These are phyloP conservation scores for Rhinoraja longicauda DNA, from an alignment of 2,797 vertebrate species.

Conservation along the genomic window DNA sequence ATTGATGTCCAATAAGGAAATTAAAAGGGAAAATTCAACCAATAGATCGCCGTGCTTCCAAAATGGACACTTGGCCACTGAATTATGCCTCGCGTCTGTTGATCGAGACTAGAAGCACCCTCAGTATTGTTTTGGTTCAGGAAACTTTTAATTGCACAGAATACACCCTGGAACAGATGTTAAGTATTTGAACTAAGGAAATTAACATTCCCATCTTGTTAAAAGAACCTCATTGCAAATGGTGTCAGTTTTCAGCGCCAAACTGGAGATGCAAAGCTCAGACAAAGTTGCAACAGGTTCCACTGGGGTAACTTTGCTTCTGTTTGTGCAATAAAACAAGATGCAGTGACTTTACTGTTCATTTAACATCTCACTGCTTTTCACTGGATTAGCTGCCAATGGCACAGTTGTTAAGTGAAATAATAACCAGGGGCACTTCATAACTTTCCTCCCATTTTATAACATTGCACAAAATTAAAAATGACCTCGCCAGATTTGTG, in stretches of 20 bases:
- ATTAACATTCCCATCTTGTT: background rate
- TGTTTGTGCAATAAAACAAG: too few relatives aligned
- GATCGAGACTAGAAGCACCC: background rate
- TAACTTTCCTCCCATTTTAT: background rate
- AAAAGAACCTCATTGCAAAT: background rate
- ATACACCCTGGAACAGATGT: background rate
- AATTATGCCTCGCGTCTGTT: background rate
- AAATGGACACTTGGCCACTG: background rate
- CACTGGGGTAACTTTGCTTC: too few relatives aligned
- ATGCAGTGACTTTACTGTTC: too few relatives aligned
- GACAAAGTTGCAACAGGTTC: too few relatives aligned
- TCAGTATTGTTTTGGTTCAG: background rate
- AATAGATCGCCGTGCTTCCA: background rate
- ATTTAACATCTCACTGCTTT: too few relatives aligned
- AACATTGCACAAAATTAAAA: background rate
- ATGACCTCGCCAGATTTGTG: background rate
- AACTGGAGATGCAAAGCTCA: too few relatives aligned
- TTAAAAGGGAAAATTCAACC: background rate
- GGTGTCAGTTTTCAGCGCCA: background rate
- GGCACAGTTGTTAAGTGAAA: background rate
- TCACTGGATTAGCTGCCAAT: background rate
- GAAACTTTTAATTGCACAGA: background rate
- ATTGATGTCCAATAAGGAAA: background rate
- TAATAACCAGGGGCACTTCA: background rate
- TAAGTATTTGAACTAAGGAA: background rate